phyloP scores from a whole-genome alignment of 2,888 invertebrate species.

The Colletes collaris region DNA sequence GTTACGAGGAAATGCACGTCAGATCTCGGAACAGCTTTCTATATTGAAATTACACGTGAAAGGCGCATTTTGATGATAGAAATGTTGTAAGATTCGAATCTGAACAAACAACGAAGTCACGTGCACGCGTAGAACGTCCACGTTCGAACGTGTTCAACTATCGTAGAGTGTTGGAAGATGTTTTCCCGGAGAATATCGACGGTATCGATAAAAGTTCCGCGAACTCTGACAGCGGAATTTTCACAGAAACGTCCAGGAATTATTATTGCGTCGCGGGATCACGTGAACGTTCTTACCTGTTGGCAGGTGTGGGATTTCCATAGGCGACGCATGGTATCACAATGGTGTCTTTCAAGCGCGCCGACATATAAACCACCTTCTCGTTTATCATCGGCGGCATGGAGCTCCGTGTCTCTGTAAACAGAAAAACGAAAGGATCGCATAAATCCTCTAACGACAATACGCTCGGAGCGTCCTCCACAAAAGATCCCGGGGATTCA shows the following conservation, averaged over 20 bases:
- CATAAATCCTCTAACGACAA: conserved; percentile 31
- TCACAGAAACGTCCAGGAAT: neutral
- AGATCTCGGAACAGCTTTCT: too few relatives aligned
- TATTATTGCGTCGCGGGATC: neutral
- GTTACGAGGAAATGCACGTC: too few relatives aligned
- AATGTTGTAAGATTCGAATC: too few relatives aligned
- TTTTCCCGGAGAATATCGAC: too few relatives aligned
- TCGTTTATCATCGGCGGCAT: conserved; percentile 86
- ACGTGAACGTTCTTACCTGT: conserved; percentile 83
- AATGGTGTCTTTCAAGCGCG: conserved; percentile 84
- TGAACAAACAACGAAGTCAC: too few relatives aligned
- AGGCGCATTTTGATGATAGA: too few relatives aligned
- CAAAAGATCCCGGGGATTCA: neutral
- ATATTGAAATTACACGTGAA: too few relatives aligned
- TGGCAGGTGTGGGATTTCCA: conserved; percentile 85
- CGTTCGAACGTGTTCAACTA: too few relatives aligned
- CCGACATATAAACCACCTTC: conserved; percentile 83
- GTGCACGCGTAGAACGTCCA: too few relatives aligned
- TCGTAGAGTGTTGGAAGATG: too few relatives aligned
- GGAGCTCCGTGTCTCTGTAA: conserved; percentile 84
- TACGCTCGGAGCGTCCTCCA: neutral
- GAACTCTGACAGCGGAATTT: too few relatives aligned
- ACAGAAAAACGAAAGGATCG: conserved; percentile 30
- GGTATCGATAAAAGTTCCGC: too few relatives aligned
- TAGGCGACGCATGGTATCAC: conserved; percentile 87